These are phyloP conservation scores for Scaptomyza pallida DNA, from an alignment of 1,140 invertebrate species.

Conservation along the genomic window DNA sequence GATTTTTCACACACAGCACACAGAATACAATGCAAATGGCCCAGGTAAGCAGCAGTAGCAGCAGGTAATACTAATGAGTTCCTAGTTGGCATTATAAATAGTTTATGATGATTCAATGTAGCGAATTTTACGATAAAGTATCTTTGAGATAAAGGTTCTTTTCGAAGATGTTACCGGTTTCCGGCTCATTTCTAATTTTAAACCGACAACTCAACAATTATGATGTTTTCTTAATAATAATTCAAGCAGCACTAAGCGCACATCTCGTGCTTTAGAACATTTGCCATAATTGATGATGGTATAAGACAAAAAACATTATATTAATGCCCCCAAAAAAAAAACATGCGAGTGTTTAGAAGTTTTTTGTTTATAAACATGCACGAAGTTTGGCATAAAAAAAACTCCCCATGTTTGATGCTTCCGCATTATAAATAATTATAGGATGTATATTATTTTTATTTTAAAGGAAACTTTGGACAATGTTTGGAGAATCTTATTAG, in stretches of 20 bases:
- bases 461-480: no score
- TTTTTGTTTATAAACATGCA: slow-evolving; percentile 11
- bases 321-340: slow-evolving; percentile 23
- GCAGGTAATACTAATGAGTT: slow-evolving; percentile 72
- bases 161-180: slow-evolving; percentile 64
- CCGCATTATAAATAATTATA: slow-evolving; percentile 16
- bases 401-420: slow-evolving; percentile 3
- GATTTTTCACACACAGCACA: slow-evolving; percentile 68
- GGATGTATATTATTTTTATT: slow-evolving; percentile 6
- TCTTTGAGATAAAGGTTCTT: slow-evolving; percentile 1
- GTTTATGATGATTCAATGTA: slow-evolving; percentile 66
- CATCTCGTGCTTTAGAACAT: slow-evolving; percentile 57
- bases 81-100: slow-evolving; percentile 53
- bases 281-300: slow-evolving; percentile 45
- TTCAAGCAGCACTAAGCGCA: slow-evolving; percentile 55
- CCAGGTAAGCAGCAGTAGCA: slow-evolving; percentile 34
- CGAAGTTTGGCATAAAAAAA: slow-evolving; percentile 24
- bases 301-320: slow-evolving; percentile 9
- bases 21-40: slow-evolving; percentile 44
- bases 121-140: slow-evolving; percentile 4
- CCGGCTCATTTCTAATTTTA: slow-evolving; percentile 77
- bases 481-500: no score
- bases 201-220: slow-evolving; percentile 66
- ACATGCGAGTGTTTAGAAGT: slow-evolving; percentile 30
- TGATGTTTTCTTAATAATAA: slow-evolving; percentile 64